Conservation (phyloP, 2,888 invertebrate genomes). For the Hesperia comma region DNA sequence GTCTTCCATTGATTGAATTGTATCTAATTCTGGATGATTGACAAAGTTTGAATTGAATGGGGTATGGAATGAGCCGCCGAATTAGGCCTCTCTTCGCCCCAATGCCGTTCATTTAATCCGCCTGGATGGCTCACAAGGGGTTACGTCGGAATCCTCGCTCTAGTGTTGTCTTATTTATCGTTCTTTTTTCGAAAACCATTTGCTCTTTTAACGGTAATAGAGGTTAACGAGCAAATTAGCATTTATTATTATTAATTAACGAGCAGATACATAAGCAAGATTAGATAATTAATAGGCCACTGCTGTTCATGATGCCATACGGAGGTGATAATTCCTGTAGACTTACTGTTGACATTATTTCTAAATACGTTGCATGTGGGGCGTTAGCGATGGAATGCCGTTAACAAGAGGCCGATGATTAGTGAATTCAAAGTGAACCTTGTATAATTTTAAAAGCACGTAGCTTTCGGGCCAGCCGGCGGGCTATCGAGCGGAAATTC, state of each 20-base stretch:
- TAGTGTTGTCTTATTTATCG: not conserved
- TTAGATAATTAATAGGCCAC: too few relatives aligned
- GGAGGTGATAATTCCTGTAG: too few relatives aligned
- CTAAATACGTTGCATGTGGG: too few relatives aligned
- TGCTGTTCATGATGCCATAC: too few relatives aligned
- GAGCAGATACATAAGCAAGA: too few relatives aligned
- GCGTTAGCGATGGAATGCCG: too few relatives aligned
- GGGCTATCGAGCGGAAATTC: slow-evolving; percentile 17
- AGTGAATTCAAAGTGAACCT: not conserved
- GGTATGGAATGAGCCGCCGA: not conserved
- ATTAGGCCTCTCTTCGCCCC: not conserved
- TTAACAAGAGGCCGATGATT: too few relatives aligned
- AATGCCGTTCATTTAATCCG: not conserved
- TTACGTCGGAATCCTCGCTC: too few relatives aligned
- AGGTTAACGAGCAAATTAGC: too few relatives aligned
- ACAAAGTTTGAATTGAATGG: slow-evolving; percentile 16
- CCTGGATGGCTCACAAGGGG: not conserved
- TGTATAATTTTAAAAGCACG: not conserved
- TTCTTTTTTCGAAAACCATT: not conserved
- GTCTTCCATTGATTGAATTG: slow-evolving; percentile 1
- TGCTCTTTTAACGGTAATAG: too few relatives aligned
- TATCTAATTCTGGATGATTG: slow-evolving; percentile 18
- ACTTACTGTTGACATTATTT: too few relatives aligned
- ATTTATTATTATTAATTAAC: too few relatives aligned
- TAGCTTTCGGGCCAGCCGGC: slow-evolving; percentile 8